A percentile compares a stretch with the other conserved stretches of the same genome.
Conservation (phyloP, 2,888 invertebrate species). For the Andricus curvator region DNA sequence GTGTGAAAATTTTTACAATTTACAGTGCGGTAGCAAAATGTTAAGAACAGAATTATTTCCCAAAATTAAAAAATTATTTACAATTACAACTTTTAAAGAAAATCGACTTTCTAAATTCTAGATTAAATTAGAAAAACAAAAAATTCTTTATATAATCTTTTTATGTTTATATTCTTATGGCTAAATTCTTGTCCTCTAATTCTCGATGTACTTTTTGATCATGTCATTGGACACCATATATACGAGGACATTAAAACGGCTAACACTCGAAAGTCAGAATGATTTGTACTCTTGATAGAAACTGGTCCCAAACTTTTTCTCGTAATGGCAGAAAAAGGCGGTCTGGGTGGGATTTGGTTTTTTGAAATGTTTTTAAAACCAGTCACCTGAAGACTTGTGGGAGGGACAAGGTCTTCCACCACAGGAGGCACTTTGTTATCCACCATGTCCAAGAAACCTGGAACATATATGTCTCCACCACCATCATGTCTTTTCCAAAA, state of each 20-base stretch:
- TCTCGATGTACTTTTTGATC: too few species aligned
- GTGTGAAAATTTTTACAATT: too few species aligned
- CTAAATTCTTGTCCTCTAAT: too few species aligned
- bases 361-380: constrained; percentile 52
- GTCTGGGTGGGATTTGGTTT: constrained; percentile 66
- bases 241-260: constrained; percentile 61
- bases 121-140: too few species aligned
- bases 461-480: constrained; percentile 6
- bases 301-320: constrained; percentile 63
- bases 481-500: constrained; percentile 46
- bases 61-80: too few species aligned
- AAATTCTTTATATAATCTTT: constrained; percentile 20
- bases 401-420: constrained; percentile 58
- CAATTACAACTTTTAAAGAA: too few species aligned
- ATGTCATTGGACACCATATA: background rate
- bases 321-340: constrained; percentile 55
- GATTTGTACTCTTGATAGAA: constrained; percentile 70
- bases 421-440: constrained; percentile 50
- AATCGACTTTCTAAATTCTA: too few species aligned
- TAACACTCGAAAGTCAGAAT: constrained; percentile 60
- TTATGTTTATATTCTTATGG: too few species aligned
- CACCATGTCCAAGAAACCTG: constrained; percentile 32
- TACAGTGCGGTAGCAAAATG: too few species aligned
- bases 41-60: too few species aligned
- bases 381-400: constrained; percentile 53